A percentile compares a stretch with the other conserved stretches of the same genome.
Conservation (phyloP, 2,797 vertebrate genomes). For the Mormyrus proboscirostris region DNA sequence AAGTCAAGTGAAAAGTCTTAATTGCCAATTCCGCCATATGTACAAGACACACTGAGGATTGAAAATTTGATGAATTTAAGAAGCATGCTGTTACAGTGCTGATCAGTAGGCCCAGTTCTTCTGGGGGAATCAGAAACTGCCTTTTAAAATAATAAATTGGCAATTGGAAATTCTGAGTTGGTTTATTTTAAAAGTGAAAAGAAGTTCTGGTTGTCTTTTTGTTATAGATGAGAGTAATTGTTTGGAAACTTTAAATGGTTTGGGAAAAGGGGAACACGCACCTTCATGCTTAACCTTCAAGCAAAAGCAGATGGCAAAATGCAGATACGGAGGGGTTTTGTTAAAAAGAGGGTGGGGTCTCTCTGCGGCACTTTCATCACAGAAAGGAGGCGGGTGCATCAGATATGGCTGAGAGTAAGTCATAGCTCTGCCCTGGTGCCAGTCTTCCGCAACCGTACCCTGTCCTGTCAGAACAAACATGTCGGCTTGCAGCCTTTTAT, state of each 20-base stretch:
- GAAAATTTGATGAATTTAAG: not conserved
- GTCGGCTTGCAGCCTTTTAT: not conserved
- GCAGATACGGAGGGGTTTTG: not conserved
- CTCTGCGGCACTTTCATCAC: conserved; percentile 1
- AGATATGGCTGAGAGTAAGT: conserved; percentile 28
- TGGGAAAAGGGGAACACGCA: not conserved
- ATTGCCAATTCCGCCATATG: not conserved
- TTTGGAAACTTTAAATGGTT: not conserved
- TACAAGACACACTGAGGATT: not conserved
- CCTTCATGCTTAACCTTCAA: conserved; percentile 12
- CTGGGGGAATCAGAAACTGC: not conserved
- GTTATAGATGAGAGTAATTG: not conserved
- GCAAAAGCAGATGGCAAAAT: conserved; percentile 19
- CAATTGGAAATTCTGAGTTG: not conserved
- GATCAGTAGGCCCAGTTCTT: not conserved
- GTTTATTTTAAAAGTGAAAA: not conserved
- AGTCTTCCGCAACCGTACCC: not conserved
- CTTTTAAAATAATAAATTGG: not conserved
- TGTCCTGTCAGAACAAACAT: not conserved
- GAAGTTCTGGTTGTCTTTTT: not conserved
- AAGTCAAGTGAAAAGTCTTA: not conserved
- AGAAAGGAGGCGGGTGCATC: not conserved
- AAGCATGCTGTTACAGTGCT: not conserved
- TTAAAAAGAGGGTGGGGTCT: not conserved
- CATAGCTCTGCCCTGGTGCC: conserved; percentile 7